Evolutionary conservation across 2,797 vertebrate genomes (phyloP), one percentile per base, ranked within the genome.

Genomic region (Semaprochilodus insignis): DNA sequence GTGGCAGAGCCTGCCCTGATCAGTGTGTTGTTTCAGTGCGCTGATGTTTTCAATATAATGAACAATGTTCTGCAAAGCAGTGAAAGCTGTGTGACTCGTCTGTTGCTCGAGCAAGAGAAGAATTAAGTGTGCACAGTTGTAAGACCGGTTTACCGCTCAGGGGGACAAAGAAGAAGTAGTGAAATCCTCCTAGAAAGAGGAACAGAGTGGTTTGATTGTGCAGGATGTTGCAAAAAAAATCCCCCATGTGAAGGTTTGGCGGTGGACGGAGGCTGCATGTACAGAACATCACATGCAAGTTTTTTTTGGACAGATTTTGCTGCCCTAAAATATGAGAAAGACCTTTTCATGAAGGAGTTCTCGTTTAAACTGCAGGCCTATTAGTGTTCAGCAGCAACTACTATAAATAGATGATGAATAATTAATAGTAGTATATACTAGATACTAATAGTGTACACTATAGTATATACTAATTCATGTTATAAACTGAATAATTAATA

Each of bases 31-130:
- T 69, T 36, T 21, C 65, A 31, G 19, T 44, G n/a, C 66, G 23
- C 55, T 84, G 44, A 72, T 13, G 11, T 48, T 67, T 73, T 69
- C 34, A 74, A 81, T 80, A 40, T 34, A 76, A 25, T 63, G 27
- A 81, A 71, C 19, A 55, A 36, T 17, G 11, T 44, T 40, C 51
- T 81, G 74, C 31, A 23, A 62, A 74, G n/a, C 19, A 62, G 27
- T 6, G 21, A 59, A 40, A 6, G 19, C 19, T 36, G 55, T 74
- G 8, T 40, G 54, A 21, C 1, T n/a, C 34, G 11, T 76, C 40
- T 80, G 36, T 65, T 48, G 2, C 34, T n/a, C 62, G 21, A 31
- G 71, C 31, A 23, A 31, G 16, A 6, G 71, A 15, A 17, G 4
- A 54, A 55, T 69, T 14, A 27, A 52, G 48, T 55, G 34, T 69